Evolutionary conservation across 1,140 invertebrate species (phyloP), one percentile per base, ranked within the genome.

Genomic region (Penaeus chinensis): DNA sequence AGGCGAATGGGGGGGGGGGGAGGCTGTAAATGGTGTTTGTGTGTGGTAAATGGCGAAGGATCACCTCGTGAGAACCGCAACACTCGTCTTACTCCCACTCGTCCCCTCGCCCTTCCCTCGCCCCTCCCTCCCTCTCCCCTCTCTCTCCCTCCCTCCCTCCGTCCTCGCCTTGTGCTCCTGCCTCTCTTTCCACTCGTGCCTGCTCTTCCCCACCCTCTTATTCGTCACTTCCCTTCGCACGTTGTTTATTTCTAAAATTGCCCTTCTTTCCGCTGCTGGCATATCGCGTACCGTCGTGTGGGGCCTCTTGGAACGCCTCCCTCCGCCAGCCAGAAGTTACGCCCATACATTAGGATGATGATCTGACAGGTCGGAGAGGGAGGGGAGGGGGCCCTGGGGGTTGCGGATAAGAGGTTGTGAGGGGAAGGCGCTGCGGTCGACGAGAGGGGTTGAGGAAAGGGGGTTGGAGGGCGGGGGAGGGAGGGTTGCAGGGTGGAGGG

Each of bases 41-140:
- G 84, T 65, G 76, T 78, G 74, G 84, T 85, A 85, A 85, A 85
- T 85, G 84, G 74, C 20, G 42, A 47, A 66, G 62, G 74, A 85
- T 79, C 76, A 74, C 61, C 19, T 54, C 84, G 74, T 85, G 74
- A 78, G 74, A 85, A 77, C 76, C 71, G 11, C 61, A 61, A 78
- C 84, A 78, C 74, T 42, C 76, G 60, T 61, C 71, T 63, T 60
- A 74, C 61, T 24, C 27, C 61, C 42, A 2, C 61, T 27, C 84
- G 37, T 19, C 20, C 37, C 37, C 76, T 27, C 19, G 37, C 61
- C 60, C 69, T 42, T 10, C 60, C 54, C n/a, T 22, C 60, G 7
- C 16, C 83, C 37, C 27, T 10, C 47, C 27, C 54, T n/a, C 77
- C 71, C 19, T 27, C 8, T 78, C 27, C 61, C 54, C 19, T 37